These are phyloP conservation scores for Alviniconcha marisindica DNA, from an alignment of 1,140 invertebrate genomes.

Conservation along the genomic window DNA sequence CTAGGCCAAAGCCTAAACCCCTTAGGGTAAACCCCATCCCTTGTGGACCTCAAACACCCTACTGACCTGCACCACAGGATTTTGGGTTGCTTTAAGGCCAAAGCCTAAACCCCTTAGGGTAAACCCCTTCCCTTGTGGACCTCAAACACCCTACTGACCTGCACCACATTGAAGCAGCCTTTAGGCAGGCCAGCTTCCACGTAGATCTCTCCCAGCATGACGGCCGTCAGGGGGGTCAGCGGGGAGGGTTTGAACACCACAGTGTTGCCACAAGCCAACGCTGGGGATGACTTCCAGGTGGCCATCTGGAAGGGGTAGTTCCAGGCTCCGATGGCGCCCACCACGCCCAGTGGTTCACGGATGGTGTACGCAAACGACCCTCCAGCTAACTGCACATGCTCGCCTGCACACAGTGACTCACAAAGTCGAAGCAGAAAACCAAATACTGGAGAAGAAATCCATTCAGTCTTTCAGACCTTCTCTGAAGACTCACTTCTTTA, in stretches of 20 bases:
- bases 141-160: constrained; percentile 75
- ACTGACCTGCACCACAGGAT: constrained; percentile 79
- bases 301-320: constrained; percentile 81
- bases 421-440: too few relatives aligned
- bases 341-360: constrained; percentile 79
- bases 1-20: too few relatives aligned
- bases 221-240: constrained; percentile 78
- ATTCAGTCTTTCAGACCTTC: too few relatives aligned
- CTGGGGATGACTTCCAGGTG: constrained; percentile 77
- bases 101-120: too few relatives aligned
- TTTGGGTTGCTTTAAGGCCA: too few relatives aligned
- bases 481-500: too few relatives aligned
- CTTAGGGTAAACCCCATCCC: too few relatives aligned
- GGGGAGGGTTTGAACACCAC: constrained; percentile 79
- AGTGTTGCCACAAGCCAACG: constrained; percentile 80
- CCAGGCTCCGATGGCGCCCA: constrained; percentile 80
- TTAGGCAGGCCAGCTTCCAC: constrained; percentile 78
- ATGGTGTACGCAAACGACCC: constrained; percentile 76
- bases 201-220: constrained; percentile 79
- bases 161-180: constrained; percentile 80
- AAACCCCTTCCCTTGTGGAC: too few relatives aligned
- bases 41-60: too few relatives aligned
- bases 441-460: too few relatives aligned
- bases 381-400: constrained; percentile 69
- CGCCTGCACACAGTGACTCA: constrained; percentile 69